Evolutionary conservation across 2,888 invertebrate species (phyloP).

Genomic region (Malthinus seriepunctatus): DNA sequence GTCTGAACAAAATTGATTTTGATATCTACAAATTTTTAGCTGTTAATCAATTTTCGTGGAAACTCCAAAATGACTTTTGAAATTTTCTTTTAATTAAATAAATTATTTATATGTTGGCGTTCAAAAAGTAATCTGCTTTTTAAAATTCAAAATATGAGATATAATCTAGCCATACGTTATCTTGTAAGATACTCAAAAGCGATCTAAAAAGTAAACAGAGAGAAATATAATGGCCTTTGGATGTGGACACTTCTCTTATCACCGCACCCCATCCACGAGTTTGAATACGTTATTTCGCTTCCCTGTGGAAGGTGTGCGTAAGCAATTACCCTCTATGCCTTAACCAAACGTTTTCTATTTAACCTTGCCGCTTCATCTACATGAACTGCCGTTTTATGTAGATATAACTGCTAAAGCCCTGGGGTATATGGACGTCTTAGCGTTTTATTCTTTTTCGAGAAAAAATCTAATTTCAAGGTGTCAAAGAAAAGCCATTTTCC

Average conservation of each 20-base stretch:
- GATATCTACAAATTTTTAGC: too few species aligned
- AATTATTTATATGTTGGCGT: background rate
- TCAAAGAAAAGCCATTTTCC: conserved; percentile 58
- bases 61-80: too few species aligned
- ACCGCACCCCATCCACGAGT: conserved; percentile 38
- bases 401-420: conserved; percentile 51
- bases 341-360: conserved; percentile 17
- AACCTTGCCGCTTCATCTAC: conserved; percentile 40
- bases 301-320: conserved; percentile 34
- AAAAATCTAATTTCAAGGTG: conserved; percentile 58
- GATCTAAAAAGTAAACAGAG: conserved; percentile 41
- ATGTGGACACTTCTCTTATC: conserved; percentile 43
- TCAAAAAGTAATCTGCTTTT: background rate
- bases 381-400: conserved; percentile 46
- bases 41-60: too few species aligned
- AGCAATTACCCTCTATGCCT: conserved; percentile 30
- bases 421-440: conserved; percentile 50
- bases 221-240: conserved; percentile 42
- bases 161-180: conserved; percentile 16
- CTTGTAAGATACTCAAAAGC: conserved; percentile 24
- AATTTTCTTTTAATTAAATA: background rate
- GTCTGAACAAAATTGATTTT: too few species aligned
- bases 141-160: conserved; percentile 1
- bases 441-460: conserved; percentile 52
- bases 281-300: conserved; percentile 38